A percentile compares a stretch with the other conserved stretches of the same genome.
Evolutionary conservation across 1,140 invertebrate species (phyloP).

Genomic region (Tetranychus cinnabarinus): DNA sequence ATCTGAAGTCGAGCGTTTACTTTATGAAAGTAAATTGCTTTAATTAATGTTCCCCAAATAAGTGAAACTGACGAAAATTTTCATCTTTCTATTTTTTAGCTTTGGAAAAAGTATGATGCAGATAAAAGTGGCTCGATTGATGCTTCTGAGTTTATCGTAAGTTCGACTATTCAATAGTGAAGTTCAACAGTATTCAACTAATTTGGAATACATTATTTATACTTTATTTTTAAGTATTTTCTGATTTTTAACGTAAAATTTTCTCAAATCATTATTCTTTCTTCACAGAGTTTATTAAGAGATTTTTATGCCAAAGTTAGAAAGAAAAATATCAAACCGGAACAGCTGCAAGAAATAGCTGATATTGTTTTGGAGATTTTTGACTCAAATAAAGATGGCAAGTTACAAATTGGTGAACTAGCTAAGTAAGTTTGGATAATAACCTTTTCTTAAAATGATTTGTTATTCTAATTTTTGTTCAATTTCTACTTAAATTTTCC

Average conservation of each 20-base stretch:
- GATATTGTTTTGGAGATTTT: neutral
- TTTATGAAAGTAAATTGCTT: neutral
- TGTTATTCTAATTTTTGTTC: neutral
- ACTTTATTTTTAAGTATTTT: neutral
- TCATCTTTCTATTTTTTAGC: neutral
- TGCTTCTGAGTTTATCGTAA: neutral
- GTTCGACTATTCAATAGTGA: neutral
- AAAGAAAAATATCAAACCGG: neutral
- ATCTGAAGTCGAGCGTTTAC: neutral
- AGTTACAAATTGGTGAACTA: neutral
- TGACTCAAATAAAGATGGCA: neutral
- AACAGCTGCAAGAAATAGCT: neutral
- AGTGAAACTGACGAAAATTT: too few species aligned
- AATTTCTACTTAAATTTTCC: neutral
- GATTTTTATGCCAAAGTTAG: neutral
- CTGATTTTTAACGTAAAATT: neutral
- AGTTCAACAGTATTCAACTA: too few species aligned
- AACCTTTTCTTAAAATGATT: neutral
- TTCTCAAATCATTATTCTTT: neutral
- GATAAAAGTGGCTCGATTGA: neutral
- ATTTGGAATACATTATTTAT: too few species aligned
- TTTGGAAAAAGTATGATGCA: neutral
- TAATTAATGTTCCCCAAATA: neutral
- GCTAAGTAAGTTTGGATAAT: neutral
- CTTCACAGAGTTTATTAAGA: neutral